Conservation (phyloP, 2,797 vertebrate species). For the Xenopus petersii region DNA sequence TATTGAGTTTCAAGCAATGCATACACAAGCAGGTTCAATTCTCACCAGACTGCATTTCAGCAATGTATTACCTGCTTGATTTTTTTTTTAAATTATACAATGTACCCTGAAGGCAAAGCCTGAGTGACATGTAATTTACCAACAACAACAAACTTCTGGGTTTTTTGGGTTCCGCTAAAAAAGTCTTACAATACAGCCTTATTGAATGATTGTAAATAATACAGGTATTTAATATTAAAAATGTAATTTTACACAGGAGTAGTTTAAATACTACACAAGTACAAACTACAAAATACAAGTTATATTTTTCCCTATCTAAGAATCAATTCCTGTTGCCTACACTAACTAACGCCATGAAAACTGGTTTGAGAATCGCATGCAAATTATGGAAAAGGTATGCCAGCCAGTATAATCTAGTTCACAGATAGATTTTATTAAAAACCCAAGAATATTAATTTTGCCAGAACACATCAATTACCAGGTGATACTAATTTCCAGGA, state of each 20-base stretch:
- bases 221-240: neutral
- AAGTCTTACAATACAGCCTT: neutral
- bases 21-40: conserved; percentile 39
- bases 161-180: neutral
- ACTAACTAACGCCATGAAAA: too few species aligned
- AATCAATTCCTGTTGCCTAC: neutral
- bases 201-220: neutral
- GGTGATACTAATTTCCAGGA: too few species aligned
- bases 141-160: conserved; percentile 15
- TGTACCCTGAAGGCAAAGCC: conserved; percentile 35
- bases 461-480: too few species aligned
- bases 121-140: conserved; percentile 45
- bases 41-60: conserved; percentile 32
- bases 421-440: too few species aligned
- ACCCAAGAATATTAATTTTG: too few species aligned
- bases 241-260: neutral
- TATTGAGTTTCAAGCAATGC: conserved; percentile 13
- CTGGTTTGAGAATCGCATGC: too few species aligned
- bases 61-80: conserved; percentile 40
- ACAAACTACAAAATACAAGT: neutral
- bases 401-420: too few species aligned
- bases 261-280: neutral
- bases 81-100: conserved; percentile 41
- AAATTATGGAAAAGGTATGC: too few species aligned
- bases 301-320: neutral